These are phyloP conservation scores for Trinorchestia longiramus DNA, from an alignment of 1,140 invertebrate species.

Conservation along the genomic window DNA sequence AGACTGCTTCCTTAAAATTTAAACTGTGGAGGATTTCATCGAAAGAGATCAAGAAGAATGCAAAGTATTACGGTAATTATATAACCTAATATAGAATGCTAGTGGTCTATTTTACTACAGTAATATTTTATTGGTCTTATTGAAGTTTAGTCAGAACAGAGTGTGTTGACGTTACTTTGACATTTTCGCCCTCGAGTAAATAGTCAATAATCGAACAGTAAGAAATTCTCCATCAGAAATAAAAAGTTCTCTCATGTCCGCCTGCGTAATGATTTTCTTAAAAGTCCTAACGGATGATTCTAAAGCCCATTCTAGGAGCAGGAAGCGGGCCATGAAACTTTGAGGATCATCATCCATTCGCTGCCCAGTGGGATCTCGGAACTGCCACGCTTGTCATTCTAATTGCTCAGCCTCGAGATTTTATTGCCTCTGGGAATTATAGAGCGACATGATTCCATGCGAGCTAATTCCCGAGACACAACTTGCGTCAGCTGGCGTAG, in stretches of 20 bases:
- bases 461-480: neutral
- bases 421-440: neutral
- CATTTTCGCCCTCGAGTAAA: too few relatives aligned
- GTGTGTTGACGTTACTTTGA: too few relatives aligned
- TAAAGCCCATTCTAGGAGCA: neutral
- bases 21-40: too few relatives aligned
- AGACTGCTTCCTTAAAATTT: neutral
- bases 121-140: too few relatives aligned
- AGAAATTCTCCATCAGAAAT: too few relatives aligned
- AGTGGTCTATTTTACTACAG: too few relatives aligned
- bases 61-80: too few relatives aligned
- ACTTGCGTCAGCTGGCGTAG: neutral
- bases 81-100: too few relatives aligned
- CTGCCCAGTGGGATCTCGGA: neutral
- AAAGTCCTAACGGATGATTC: neutral
- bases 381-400: neutral
- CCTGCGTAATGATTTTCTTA: neutral
- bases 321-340: neutral
- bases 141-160: too few relatives aligned
- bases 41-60: too few relatives aligned
- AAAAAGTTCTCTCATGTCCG: too few relatives aligned
- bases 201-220: too few relatives aligned
- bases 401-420: neutral
- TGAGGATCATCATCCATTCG: neutral
- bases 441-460: neutral